Conservation (phyloP, 2,113 vertebrate species). For the Hypanus sabinus region DNA sequence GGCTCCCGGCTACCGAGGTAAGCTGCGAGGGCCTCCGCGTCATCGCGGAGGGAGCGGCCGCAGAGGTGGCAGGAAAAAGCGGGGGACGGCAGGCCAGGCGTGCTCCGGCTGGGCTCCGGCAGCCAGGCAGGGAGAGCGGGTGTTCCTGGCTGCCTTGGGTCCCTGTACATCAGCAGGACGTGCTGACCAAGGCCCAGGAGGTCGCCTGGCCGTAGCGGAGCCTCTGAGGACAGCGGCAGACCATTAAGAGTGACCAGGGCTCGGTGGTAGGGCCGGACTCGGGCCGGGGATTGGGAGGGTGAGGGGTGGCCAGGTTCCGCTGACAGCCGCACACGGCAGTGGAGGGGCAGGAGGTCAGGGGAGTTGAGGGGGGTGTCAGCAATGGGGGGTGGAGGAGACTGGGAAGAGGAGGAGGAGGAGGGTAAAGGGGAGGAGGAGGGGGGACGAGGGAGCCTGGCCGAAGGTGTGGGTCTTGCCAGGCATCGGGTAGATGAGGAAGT, state of each 20-base stretch:
- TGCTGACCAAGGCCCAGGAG: constrained; percentile 77
- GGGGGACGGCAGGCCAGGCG: constrained; percentile 43
- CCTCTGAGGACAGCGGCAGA: constrained; percentile 67
- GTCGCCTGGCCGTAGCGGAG: constrained; percentile 72
- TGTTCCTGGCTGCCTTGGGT: constrained; percentile 63
- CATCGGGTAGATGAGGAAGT: constrained; percentile 88
- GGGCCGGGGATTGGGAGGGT: constrained; percentile 46
- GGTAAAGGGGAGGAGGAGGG: too few relatives aligned
- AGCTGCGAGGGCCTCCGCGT: constrained; percentile 71
- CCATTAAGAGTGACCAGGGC: constrained; percentile 80
- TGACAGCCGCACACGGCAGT: constrained; percentile 69
- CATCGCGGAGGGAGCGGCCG: constrained; percentile 62
- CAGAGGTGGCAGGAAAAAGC: constrained; percentile 51
- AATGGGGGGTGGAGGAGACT: too few relatives aligned
- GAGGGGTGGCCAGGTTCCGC: constrained; percentile 27
- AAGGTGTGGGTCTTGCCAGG: constrained; percentile 75
- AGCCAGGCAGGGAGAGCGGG: constrained; percentile 51
- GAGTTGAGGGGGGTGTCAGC: constrained; percentile 75
- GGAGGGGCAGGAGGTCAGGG: constrained; percentile 75
- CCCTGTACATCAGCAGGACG: constrained; percentile 83
- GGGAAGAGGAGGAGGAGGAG: too few relatives aligned
- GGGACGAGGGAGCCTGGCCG: constrained; percentile 52
- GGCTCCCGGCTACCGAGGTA: constrained; percentile 72
- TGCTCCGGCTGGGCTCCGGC: constrained; percentile 43
- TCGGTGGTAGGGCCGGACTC: constrained; percentile 74